phyloP scores from a whole-genome alignment of 1,140 invertebrate genomes.

The Diprion similis region DNA sequence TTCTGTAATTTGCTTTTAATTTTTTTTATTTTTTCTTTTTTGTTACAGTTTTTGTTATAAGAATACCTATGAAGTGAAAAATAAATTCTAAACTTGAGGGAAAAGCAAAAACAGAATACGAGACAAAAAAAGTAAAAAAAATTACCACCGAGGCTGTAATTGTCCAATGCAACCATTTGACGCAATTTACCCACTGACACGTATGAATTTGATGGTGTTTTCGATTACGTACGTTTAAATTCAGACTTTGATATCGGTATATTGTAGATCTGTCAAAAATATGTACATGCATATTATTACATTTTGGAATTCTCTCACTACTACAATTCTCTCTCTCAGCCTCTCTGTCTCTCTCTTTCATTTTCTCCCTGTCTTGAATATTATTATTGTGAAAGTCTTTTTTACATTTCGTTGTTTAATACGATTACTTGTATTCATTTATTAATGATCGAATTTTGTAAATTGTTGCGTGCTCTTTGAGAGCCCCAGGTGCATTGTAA shows the following conservation, averaged over 20 bases:
- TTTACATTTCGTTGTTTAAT: too few relatives aligned
- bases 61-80: conserved; percentile 17
- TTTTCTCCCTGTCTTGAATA: too few relatives aligned
- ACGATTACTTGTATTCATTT: too few relatives aligned
- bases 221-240: not conserved
- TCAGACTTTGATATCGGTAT: too few relatives aligned
- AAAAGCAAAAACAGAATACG: conserved; percentile 8
- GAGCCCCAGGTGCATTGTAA: not conserved
- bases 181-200: conserved; percentile 8
- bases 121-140: not conserved
- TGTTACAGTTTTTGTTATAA: conserved; percentile 7
- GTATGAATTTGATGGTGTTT: not conserved
- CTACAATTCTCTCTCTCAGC: too few relatives aligned
- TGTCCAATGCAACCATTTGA: conserved; percentile 14
- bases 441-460: too few relatives aligned
- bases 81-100: conserved; percentile 19
- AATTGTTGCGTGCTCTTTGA: too few relatives aligned
- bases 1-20: conserved; percentile 14
- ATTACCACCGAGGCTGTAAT: conserved; percentile 12
- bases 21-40: conserved; percentile 18
- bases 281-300: too few relatives aligned
- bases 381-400: too few relatives aligned
- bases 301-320: too few relatives aligned
- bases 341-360: too few relatives aligned
- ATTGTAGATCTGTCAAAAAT: too few relatives aligned